phyloP scores from a whole-genome alignment of 2,113 vertebrate species.

The Nematolebias whitei region DNA sequence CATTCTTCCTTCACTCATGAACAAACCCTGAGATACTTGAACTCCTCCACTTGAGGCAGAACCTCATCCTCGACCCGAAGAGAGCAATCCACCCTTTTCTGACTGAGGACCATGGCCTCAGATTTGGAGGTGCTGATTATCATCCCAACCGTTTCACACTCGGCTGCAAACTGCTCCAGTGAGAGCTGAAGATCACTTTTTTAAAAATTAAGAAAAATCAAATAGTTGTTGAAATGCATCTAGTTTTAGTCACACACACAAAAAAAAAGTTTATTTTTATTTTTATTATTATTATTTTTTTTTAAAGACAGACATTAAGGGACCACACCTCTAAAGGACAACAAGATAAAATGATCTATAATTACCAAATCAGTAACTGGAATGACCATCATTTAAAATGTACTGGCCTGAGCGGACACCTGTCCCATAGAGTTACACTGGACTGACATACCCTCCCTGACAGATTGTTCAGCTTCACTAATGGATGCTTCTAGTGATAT shows the following conservation, averaged over 20 bases:
- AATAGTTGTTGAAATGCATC: not conserved
- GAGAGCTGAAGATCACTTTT: no score
- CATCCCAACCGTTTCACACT: no score
- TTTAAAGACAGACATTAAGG: not conserved
- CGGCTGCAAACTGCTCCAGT: no score
- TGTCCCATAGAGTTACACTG: not conserved
- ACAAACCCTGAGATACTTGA: no score
- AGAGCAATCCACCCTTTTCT: no score
- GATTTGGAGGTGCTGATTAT: no score
- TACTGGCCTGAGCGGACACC: not conserved
- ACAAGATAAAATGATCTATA: not conserved
- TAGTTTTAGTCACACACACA: not conserved
- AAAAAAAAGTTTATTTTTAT: not conserved
- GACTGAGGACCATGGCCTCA: no score
- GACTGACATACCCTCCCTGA: constrained; percentile 1
- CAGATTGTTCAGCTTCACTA: not conserved
- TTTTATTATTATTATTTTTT: not conserved
- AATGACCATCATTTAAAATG: constrained; percentile 2
- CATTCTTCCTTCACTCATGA: no score
- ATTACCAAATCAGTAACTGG: not conserved
- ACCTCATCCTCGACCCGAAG: no score
- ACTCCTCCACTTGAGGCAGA: no score
- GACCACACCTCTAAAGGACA: not conserved
- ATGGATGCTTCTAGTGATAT: constrained; percentile 13
- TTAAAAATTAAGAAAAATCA: not conserved